phyloP scores from a whole-genome alignment of 2,888 invertebrate genomes.

The Lepidochrysops patricia region DNA sequence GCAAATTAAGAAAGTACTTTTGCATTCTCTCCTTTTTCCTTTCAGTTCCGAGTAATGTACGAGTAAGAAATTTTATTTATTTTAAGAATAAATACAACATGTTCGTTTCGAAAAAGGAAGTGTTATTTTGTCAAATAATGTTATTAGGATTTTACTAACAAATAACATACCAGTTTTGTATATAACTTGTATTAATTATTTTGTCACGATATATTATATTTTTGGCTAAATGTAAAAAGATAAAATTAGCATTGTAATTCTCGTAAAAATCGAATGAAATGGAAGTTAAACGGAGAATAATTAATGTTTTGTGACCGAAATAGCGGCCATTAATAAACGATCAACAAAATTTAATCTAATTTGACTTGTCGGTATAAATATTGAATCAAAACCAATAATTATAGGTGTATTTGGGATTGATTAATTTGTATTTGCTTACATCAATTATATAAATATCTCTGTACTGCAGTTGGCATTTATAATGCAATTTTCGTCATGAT shows the following conservation, averaged over 20 bases:
- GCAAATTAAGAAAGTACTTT: conserved; percentile 9
- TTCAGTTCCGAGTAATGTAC: background rate
- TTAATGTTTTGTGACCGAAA: background rate
- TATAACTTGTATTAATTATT: too few relatives aligned
- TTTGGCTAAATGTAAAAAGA: too few relatives aligned
- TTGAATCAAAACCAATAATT: background rate
- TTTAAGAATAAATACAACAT: too few relatives aligned
- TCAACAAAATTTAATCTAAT: background rate
- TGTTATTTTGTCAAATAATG: too few relatives aligned
- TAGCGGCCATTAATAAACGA: background rate
- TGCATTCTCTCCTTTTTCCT: background rate
- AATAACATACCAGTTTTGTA: too few relatives aligned
- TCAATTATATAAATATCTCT: too few relatives aligned
- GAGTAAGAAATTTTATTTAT: background rate
- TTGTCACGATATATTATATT: too few relatives aligned
- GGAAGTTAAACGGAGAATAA: background rate
- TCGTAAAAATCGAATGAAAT: background rate
- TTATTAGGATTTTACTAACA: too few relatives aligned
- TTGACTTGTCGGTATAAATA: background rate
- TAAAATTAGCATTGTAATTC: too few relatives aligned
- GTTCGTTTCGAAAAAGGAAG: too few relatives aligned
- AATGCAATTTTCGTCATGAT: too few relatives aligned
- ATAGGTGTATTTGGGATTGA: background rate
- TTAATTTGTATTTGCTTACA: background rate
- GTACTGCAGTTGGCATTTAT: too few relatives aligned